phyloP scores from a whole-genome alignment of 2,888 invertebrate genomes.

The Augochlorella aurata region DNA sequence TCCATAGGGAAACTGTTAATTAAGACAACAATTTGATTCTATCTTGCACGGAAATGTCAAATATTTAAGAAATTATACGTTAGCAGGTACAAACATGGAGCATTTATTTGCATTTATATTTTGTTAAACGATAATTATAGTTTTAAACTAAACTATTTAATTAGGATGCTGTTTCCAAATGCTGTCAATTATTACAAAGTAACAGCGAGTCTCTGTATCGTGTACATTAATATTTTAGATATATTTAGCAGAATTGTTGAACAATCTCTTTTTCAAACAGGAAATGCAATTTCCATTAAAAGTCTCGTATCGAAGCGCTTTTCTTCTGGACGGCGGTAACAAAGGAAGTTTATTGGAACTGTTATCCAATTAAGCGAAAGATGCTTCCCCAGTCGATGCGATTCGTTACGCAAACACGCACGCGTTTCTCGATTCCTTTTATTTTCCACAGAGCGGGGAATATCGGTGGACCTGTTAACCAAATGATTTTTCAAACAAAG shows the following conservation, averaged over 20 bases:
- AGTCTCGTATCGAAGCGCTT: neutral
- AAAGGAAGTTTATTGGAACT: neutral
- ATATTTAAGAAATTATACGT: neutral
- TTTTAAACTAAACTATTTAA: neutral
- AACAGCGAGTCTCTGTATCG: too few species aligned
- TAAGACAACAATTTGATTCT: neutral
- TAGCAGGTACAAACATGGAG: neutral
- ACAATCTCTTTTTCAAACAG: too few species aligned
- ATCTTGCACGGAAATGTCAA: neutral
- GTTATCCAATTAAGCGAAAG: neutral
- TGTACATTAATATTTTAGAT: too few species aligned
- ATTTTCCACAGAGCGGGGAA: neutral
- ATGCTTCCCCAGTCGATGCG: neutral
- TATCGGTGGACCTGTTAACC: neutral
- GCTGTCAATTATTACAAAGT: neutral
- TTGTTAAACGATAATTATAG: neutral
- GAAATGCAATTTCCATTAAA: too few species aligned
- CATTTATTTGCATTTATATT: neutral
- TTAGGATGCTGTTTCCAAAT: neutral
- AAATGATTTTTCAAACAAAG: neutral
- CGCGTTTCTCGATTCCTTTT: neutral
- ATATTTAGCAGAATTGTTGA: too few species aligned
- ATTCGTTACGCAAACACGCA: neutral
- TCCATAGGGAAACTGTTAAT: neutral
- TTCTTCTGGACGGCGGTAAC: neutral